Percentiles rank a stretch among this genome's conserved stretches.
Evolutionary conservation across 2,888 invertebrate species (phyloP).

Genomic region (Platycnemis pennipes): DNA sequence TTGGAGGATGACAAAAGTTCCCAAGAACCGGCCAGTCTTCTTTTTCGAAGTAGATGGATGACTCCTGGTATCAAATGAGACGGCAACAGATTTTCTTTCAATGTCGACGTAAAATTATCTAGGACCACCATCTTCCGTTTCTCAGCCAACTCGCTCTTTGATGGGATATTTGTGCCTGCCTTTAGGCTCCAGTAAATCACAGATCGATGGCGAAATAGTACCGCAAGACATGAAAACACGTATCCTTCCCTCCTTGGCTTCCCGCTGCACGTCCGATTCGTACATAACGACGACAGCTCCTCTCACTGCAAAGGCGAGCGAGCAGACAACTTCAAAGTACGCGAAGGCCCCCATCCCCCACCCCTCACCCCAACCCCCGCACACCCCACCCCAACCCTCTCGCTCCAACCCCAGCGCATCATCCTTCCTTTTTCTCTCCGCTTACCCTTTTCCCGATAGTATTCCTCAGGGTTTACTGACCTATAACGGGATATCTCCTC

Average conservation of each 20-base stretch:
- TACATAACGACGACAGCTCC: not conserved
- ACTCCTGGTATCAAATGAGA: not conserved
- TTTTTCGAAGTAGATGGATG: not conserved
- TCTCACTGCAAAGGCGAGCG: not conserved
- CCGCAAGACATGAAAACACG: not conserved
- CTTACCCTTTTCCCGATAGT: not conserved
- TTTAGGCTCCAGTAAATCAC: not conserved
- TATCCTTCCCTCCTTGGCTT: not conserved
- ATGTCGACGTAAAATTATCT: not conserved
- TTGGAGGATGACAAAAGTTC: not conserved
- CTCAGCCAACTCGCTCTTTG: not conserved
- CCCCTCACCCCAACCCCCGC: not conserved
- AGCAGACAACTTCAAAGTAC: not conserved
- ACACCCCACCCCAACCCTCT: not conserved
- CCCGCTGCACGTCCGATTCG: not conserved
- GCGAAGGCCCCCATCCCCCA: not conserved
- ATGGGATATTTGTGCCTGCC: not conserved
- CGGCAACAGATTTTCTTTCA: not conserved
- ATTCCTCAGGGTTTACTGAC: slow-evolving; percentile 60
- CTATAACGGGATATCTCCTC: slow-evolving; percentile 43
- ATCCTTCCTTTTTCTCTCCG: not conserved
- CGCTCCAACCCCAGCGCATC: not conserved
- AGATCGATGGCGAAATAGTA: not conserved
- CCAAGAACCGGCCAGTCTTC: not conserved
- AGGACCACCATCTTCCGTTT: not conserved